phyloP scores from a whole-genome alignment of 2,888 invertebrate species.

The Conistra vaccinii region DNA sequence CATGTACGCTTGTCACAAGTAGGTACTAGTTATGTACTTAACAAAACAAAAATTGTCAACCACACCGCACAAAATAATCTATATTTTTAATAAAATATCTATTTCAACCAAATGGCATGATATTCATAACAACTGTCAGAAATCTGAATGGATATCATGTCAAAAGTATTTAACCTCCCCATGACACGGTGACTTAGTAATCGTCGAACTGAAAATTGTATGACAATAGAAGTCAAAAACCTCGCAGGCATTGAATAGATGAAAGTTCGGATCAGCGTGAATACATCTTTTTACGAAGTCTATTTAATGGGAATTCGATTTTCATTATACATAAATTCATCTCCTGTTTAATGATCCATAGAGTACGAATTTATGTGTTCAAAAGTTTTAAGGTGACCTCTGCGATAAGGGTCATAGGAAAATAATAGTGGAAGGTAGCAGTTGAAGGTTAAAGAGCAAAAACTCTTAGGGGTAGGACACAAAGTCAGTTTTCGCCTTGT shows the following conservation, averaged over 20 bases:
- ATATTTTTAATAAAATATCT: too few relatives aligned
- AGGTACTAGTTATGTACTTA: too few relatives aligned
- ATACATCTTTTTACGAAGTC: slow-evolving; percentile 29
- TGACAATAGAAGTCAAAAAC: slow-evolving; percentile 23
- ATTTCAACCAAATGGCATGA: neutral
- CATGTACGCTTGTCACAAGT: too few relatives aligned
- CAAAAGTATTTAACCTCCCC: slow-evolving; percentile 14
- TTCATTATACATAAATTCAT: slow-evolving; percentile 54
- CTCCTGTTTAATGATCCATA: slow-evolving; percentile 53
- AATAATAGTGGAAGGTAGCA: slow-evolving; percentile 25
- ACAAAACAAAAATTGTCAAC: too few relatives aligned
- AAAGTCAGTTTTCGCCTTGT: slow-evolving; percentile 8
- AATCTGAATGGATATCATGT: too few relatives aligned
- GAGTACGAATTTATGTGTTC: slow-evolving; percentile 45
- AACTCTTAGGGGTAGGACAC: neutral
- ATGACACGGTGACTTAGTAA: slow-evolving; percentile 18
- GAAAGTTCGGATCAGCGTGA: slow-evolving; percentile 28
- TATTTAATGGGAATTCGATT: slow-evolving; percentile 46
- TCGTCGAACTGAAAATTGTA: slow-evolving; percentile 15
- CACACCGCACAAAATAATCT: too few relatives aligned
- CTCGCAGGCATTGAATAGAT: neutral
- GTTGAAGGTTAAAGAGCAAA: slow-evolving; percentile 31
- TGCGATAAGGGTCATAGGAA: slow-evolving; percentile 38
- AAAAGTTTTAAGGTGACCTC: slow-evolving; percentile 52
- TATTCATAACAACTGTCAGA: too few relatives aligned